Base-by-base conservation (phyloP, 2,888 invertebrate species). In the Ditylenchus weischeri region DNA sequence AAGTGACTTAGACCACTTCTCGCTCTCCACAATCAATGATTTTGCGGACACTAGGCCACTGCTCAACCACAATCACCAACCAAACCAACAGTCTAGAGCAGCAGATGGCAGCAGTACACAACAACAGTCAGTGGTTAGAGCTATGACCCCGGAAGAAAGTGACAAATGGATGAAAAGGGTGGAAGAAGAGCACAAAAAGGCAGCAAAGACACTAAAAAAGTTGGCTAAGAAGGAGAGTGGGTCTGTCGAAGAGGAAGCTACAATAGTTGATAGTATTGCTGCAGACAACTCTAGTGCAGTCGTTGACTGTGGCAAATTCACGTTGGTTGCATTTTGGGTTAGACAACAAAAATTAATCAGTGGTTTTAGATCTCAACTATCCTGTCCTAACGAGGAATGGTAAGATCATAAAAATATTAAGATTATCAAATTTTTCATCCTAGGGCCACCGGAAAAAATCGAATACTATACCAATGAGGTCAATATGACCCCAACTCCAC, bases 171-270 rank as follows among this genome's bases (percentile, higher is more conserved):
- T 70, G n/a, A 72, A 73, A 50, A 70, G 73, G 47, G 70, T 69
- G 49, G 43, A 63, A 6, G 66, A 70, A 38, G 75, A 78, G 57
- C 76, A 76, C 64, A 65, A 71, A 36, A 70, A 70, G 49, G 75
- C 74, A 64, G 71, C 66, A 48, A 68, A 66, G 58, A 54, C 11
- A 1, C 43, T 43, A 2, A 43, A 43, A 13, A 3, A 8, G 15
- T 8, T 43, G 43, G 43, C 43, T 43, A 43, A 43, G 43, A 43
- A 43, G 43, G 43, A 43, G 57, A 47, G 18, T 36, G 51, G 29
- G 13, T 48, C 47, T 10, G 18, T 19, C 49, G 38, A 65, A 47
- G 47, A 19, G 49, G 49, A n/a, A n/a, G 10, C 36, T 29, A 29
- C 29, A 29, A 29, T 5, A 29, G 29, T 29, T 2, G 29, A 29